Percentiles rank a stretch among this genome's conserved stretches.
phyloP scores from a whole-genome alignment of 2,888 invertebrate genomes.

The Tanytarsus gracilentus region DNA sequence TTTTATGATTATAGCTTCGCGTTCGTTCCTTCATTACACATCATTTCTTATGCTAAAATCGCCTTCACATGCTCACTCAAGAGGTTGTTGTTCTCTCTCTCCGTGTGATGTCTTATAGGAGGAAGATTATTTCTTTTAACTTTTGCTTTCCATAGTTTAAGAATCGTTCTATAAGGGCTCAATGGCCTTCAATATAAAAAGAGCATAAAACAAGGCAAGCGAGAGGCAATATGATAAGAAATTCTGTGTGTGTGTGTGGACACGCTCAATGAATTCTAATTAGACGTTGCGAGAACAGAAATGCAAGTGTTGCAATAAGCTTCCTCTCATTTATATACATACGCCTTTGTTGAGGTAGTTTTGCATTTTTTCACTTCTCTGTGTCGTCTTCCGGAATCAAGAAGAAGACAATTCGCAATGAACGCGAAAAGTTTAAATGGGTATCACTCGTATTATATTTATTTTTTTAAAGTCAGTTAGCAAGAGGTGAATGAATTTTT shows the following conservation, averaged over 20 bases:
- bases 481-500: constrained; percentile 10
- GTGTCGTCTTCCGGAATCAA: constrained; percentile 9
- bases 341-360: background rate
- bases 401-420: background rate
- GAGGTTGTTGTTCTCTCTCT: constrained; percentile 26
- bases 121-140: constrained; percentile 20
- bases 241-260: constrained; percentile 2
- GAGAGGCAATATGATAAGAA: no score
- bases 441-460: no score
- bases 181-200: constrained; percentile 2
- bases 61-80: background rate
- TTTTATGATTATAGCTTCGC: constrained; percentile 27
- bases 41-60: constrained; percentile 21
- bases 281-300: constrained; percentile 3
- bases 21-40: constrained; percentile 25
- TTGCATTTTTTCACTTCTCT: background rate
- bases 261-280: constrained; percentile 22
- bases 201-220: no score
- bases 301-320: background rate
- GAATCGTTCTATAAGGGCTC: constrained; percentile 2
- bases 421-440: no score
- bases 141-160: constrained; percentile 23
- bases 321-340: background rate
- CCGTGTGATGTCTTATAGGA: no score
- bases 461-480: background rate